A percentile compares a stretch with the other conserved stretches of the same genome.
Evolutionary conservation across 2,797 vertebrate species (phyloP).

Genomic region (Hyperoplus lanceolatus): DNA sequence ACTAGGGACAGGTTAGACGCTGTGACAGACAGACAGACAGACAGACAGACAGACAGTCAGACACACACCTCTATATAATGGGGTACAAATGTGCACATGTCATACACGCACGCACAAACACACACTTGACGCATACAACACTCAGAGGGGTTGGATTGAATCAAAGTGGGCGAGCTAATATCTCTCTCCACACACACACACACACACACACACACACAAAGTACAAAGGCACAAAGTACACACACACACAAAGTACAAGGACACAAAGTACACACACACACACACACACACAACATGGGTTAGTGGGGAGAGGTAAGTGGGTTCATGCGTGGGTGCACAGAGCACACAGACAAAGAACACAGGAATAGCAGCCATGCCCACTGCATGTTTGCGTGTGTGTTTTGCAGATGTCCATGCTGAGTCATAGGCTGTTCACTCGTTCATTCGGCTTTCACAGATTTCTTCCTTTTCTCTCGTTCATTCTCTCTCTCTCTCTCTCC

Average conservation of each 20-base stretch:
- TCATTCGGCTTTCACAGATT: constrained; percentile 83
- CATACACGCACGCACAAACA: neutral
- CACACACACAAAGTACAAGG: constrained; percentile 49
- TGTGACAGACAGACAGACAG: constrained; percentile 55
- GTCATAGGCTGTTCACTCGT: constrained; percentile 80
- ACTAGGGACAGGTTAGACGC: constrained; percentile 57
- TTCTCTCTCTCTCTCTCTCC: constrained; percentile 71
- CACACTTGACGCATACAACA: constrained; percentile 12
- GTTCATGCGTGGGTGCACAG: constrained; percentile 80
- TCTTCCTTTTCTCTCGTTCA: constrained; percentile 54
- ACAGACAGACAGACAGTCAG: constrained; percentile 33
- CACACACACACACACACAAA: constrained; percentile 30
- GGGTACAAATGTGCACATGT: constrained; percentile 2
- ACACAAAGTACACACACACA: constrained; percentile 7
- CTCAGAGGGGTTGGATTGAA: constrained; percentile 41
- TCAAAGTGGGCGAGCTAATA: constrained; percentile 71
- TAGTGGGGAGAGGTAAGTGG: constrained; percentile 78
- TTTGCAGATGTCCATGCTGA: constrained; percentile 83
- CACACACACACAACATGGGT: constrained; percentile 68
- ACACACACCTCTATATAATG: neutral
- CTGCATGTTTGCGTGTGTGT: constrained; percentile 45
- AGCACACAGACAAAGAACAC: constrained; percentile 79
- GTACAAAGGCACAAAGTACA: constrained; percentile 22
- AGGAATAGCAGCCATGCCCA: constrained; percentile 77
- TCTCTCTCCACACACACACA: neutral